Base-by-base conservation (phyloP, 1,140 invertebrate species). In the Manduca sexta region DNA sequence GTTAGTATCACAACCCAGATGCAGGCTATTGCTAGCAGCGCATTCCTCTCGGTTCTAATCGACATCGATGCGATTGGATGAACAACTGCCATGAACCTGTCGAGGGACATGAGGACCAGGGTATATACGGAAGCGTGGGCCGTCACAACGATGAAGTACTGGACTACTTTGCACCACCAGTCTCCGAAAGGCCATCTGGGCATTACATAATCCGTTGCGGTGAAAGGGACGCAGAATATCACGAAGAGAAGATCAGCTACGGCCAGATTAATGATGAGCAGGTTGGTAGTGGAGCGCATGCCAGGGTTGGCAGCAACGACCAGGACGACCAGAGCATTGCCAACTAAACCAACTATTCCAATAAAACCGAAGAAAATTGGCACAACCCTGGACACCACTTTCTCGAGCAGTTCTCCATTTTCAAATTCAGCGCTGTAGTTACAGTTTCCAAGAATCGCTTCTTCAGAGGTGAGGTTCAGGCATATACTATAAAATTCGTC, bases 51-150 rank as follows among this genome's bases (percentile, higher is more conserved):
- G 1, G 94, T 98, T 44, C 97, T 90, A 54, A 92, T 90, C 0
- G 93, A 93, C 91, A 97, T 97, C 40, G 95, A 97, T 1, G 92
- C 89, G 46, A 98, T 95, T 0, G 97, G 96, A 84, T 97, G 95
- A 0, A 98, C 96, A 7, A 99, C 96, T 14, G 97, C 97, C 66
- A 99, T 88, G 80, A 96, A 98, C 55, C 97, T 90, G 78, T 98
- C 97, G 15, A 98, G 81, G 12, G 96, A 97, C 96, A 99, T 98
- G 35, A 98, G 89, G 0, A 98, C 96, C 15, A 98, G 85, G 0
- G 96, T 98, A 79, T 97, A 98, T 8, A 98, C 96, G 55, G 94
- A 96, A 4, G 94, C 95, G 65, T 96, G 97, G 1, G 96, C 96
- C 8, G 94, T 97, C 1, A 98, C 95, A 57, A 95, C 93, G 59